Evolutionary conservation across 2,888 invertebrate species (phyloP).

Genomic region (Hypolimnas misippus): DNA sequence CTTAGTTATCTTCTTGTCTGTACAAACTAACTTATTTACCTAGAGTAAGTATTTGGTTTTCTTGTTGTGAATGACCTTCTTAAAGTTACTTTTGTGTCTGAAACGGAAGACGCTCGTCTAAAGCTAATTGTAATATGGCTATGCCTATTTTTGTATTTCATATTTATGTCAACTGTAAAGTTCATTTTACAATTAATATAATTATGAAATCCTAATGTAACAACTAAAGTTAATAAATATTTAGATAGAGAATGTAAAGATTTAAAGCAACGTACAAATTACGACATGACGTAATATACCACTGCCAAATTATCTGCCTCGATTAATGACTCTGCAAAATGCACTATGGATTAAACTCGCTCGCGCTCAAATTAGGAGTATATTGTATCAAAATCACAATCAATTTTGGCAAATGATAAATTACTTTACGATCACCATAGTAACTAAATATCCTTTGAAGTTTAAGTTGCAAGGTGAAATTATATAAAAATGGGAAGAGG

Average conservation of each 20-base stretch:
- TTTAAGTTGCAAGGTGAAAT: slow-evolving; percentile 55
- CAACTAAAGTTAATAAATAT: neutral
- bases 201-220: neutral
- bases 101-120: no score
- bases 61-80: no score
- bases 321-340: slow-evolving; percentile 14
- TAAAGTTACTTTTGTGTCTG: no score
- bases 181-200: no score
- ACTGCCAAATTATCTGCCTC: neutral
- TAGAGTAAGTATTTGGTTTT: no score
- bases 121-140: no score
- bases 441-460: slow-evolving; percentile 45
- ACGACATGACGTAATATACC: neutral
- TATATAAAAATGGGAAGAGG: slow-evolving; percentile 69
- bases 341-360: slow-evolving; percentile 24
- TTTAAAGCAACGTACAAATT: neutral
- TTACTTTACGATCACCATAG: slow-evolving; percentile 46
- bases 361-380: slow-evolving; percentile 49
- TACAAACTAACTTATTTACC: no score
- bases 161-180: no score
- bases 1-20: no score
- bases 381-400: slow-evolving; percentile 42
- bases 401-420: slow-evolving; percentile 50
- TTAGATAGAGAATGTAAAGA: neutral
- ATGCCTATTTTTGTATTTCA: no score